Conservation (phyloP, 2,797 vertebrate genomes). For the Sebastes matsubarae region DNA sequence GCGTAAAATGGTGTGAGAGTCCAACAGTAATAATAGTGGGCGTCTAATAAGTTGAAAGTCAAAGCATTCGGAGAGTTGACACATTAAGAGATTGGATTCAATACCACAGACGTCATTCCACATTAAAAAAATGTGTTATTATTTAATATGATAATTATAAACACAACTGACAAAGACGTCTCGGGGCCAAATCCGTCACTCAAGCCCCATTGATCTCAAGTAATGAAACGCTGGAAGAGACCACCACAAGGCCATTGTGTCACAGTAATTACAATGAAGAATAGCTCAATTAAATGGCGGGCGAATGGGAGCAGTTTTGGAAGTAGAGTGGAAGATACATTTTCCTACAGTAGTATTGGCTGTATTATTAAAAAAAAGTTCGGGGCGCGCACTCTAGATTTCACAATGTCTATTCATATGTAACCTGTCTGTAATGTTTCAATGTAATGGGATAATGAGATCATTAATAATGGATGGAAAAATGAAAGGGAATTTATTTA, state of each 20-base stretch:
- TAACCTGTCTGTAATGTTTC: background rate
- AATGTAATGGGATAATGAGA: background rate
- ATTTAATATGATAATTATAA: slow-evolving; percentile 48
- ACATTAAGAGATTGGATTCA: slow-evolving; percentile 30
- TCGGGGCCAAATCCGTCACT: slow-evolving; percentile 54
- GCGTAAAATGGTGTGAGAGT: background rate
- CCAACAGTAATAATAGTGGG: slow-evolving; percentile 3
- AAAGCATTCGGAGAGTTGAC: slow-evolving; percentile 5
- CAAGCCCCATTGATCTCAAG: slow-evolving; percentile 59
- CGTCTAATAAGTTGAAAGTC: slow-evolving; percentile 27
- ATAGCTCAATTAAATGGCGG: slow-evolving; percentile 62
- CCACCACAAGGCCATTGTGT: slow-evolving; percentile 54
- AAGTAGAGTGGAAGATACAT: slow-evolving; percentile 15
- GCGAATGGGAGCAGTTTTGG: slow-evolving; percentile 27
- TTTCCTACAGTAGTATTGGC: slow-evolving; percentile 10
- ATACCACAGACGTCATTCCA: slow-evolving; percentile 1
- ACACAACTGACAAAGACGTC: slow-evolving; percentile 24
- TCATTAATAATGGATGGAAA: background rate
- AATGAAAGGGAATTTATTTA: background rate
- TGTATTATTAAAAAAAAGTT: slow-evolving; percentile 4
- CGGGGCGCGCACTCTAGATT: background rate
- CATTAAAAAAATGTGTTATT: slow-evolving; percentile 32
- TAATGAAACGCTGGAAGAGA: slow-evolving; percentile 63
- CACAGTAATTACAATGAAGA: slow-evolving; percentile 65
- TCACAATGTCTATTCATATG: background rate